Percentiles rank a stretch among this genome's conserved stretches.
Evolutionary conservation across 2,113 vertebrate genomes (phyloP).

Genomic region (Echinops telfairi): DNA sequence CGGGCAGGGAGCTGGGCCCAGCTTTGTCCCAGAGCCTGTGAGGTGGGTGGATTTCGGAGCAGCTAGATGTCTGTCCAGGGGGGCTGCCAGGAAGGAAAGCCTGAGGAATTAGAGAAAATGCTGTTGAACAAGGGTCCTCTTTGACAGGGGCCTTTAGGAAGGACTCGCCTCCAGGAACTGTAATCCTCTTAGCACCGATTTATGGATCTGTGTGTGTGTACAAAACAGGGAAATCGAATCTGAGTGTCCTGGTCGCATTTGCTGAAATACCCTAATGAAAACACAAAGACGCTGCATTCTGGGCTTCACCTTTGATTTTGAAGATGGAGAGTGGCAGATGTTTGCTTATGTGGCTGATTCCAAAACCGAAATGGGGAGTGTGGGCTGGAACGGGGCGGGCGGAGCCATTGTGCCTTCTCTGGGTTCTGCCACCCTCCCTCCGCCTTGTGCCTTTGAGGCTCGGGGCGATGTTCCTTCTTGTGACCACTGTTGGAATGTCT

Average conservation of each 20-base stretch:
- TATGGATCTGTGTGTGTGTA: constrained; percentile 86
- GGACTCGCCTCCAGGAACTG: constrained; percentile 72
- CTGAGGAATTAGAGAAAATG: constrained; percentile 86
- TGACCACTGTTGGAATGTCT: not conserved
- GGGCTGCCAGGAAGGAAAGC: constrained; percentile 84
- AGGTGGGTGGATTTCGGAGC: constrained; percentile 80
- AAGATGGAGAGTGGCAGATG: constrained; percentile 77
- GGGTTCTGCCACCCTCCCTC: not conserved
- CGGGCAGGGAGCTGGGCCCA: constrained; percentile 69
- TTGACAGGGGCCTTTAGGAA: constrained; percentile 84
- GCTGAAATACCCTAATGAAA: constrained; percentile 86
- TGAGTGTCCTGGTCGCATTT: constrained; percentile 84
- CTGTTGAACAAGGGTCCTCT: constrained; percentile 88
- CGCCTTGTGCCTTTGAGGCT: not conserved
- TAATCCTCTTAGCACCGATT: constrained; percentile 90
- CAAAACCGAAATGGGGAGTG: constrained; percentile 3
- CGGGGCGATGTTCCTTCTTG: not conserved
- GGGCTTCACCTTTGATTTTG: constrained; percentile 74
- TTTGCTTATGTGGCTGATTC: constrained; percentile 72
- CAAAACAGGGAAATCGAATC: constrained; percentile 89
- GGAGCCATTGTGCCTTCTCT: not conserved
- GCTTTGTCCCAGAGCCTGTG: constrained; percentile 78
- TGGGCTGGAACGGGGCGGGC: not conserved
- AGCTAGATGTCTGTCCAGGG: constrained; percentile 77
- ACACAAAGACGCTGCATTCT: constrained; percentile 84